Percentiles rank a stretch among this genome's conserved stretches.
Evolutionary conservation across 2,113 vertebrate genomes (phyloP).

Genomic region (Micronisus gabar): DNA sequence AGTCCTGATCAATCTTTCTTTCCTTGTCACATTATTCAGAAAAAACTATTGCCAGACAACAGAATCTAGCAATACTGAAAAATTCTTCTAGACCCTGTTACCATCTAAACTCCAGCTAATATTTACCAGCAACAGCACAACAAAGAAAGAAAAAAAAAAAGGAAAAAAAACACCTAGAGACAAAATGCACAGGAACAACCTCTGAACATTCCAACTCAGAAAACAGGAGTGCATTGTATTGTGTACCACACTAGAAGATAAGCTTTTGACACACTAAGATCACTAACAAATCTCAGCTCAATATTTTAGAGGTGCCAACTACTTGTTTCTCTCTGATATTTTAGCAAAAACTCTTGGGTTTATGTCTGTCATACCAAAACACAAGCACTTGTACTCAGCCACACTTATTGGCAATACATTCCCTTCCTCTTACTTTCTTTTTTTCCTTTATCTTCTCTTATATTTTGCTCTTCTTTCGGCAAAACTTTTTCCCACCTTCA

Average conservation of each 20-base stretch:
- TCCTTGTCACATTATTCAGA: neutral
- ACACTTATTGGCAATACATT: neutral
- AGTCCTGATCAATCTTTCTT: neutral
- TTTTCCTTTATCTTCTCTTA: neutral
- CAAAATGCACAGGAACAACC: neutral
- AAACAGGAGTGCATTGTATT: neutral
- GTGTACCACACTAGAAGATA: neutral
- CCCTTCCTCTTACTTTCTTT: neutral
- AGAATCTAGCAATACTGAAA: neutral
- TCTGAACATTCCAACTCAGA: neutral
- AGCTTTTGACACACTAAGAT: neutral
- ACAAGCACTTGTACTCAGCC: neutral
- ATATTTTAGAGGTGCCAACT: neutral
- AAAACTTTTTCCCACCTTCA: neutral
- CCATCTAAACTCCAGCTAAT: neutral
- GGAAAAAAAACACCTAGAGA: neutral
- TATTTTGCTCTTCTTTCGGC: neutral
- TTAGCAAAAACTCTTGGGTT: neutral
- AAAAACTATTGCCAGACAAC: neutral
- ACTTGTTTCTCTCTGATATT: neutral
- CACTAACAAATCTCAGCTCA: neutral
- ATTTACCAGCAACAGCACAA: neutral
- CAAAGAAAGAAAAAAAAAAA: neutral
- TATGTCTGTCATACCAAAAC: neutral
- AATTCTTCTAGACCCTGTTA: neutral